Evolutionary conservation across 2,797 vertebrate species (phyloP), one percentile per base, ranked within the genome.

Genomic region (Siniperca obscura): DNA sequence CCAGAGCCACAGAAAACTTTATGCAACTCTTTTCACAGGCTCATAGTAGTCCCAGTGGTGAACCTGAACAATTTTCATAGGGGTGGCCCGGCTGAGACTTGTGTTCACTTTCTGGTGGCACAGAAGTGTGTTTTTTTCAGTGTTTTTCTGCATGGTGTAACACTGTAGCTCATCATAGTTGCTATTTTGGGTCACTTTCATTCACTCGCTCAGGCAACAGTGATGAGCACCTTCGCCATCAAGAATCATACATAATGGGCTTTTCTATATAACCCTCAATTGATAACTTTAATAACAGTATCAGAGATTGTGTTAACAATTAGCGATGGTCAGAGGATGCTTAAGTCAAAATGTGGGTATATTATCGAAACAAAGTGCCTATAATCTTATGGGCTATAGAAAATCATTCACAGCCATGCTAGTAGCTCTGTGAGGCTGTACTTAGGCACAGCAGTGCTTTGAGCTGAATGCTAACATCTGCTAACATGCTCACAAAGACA

Each of bases 311-410:
- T 8, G 22, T 7, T 25, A 46, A 21, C 8, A 66, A 46, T 22
- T 3, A 65, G 25, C 25, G 4, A 46, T 7, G 57, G 46, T 55
- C 42, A 69, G 22, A 60, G 7, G 55, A 50, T 22, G 7, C 22
- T 34, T 21, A 38, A 1, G 21, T 14, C 16, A 56, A 42, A 8
- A 25, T 30, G 11, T 53, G 8, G 3, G 21, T 14, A 21, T 19
- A 44, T 61, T 53, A 10, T 67, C 2, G 25, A 30, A 80, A 80
- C 50, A 67, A 72, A 71, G 5, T 16, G 14, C 7, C 12, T n/a
- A 19, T 42, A 53, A 65, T 22, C 16, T 66, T 66, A 17, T 57
- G 7, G 50, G 9, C 13, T 34, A 52, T 40, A 59, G 14, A 38
- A 68, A 75, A 11, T 8, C 7, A 5, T n/a, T 12, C 5, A 57